These are phyloP conservation scores for Leucoraja ocellata DNA, from an alignment of 2,797 vertebrate species.

Conservation along the genomic window DNA sequence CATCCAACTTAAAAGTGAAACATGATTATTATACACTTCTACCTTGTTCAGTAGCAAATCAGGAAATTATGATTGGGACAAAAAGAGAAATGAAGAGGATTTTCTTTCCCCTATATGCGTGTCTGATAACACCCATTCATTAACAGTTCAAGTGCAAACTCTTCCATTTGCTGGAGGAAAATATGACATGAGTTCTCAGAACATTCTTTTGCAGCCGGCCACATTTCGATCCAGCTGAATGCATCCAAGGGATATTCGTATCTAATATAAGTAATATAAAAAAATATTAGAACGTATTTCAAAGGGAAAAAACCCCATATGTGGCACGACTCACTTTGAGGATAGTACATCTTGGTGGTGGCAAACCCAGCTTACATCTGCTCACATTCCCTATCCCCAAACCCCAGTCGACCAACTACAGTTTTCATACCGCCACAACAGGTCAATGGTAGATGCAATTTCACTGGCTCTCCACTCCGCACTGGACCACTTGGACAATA, in stretches of 20 bases:
- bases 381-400: too few relatives aligned
- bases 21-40: neutral
- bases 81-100: neutral
- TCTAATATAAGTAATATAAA: slow-evolving; percentile 54
- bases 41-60: neutral
- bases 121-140: slow-evolving; percentile 52
- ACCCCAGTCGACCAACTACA: too few relatives aligned
- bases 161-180: slow-evolving; percentile 54
- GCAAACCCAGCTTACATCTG: too few relatives aligned
- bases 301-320: neutral
- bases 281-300: neutral
- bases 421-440: too few relatives aligned
- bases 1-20: neutral
- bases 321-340: neutral
- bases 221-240: slow-evolving; percentile 69
- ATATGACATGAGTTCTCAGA: slow-evolving; percentile 48
- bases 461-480: too few relatives aligned
- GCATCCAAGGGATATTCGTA: slow-evolving; percentile 81
- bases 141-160: slow-evolving; percentile 58
- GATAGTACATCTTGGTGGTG: neutral
- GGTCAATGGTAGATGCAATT: too few relatives aligned
- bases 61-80: neutral
- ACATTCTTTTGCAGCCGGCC: slow-evolving; percentile 62
- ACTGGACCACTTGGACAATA: too few relatives aligned
- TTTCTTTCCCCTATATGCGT: neutral